phyloP scores from a whole-genome alignment of 2,797 vertebrate genomes.

The Galago senegalensis region DNA sequence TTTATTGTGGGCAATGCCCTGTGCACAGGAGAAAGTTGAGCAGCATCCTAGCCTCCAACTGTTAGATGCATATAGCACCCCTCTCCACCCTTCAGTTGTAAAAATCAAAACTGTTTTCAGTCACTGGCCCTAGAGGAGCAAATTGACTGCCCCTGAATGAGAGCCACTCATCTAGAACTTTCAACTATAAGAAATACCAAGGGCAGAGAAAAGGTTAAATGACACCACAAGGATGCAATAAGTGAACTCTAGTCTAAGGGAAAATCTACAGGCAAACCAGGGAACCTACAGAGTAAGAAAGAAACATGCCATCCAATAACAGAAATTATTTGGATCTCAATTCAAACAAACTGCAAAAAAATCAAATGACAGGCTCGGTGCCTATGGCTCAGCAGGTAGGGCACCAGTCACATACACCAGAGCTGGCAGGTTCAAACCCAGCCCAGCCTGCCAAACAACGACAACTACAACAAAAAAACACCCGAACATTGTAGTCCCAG shows the following conservation, averaged over 20 bases:
- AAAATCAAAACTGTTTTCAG: slow-evolving; percentile 14
- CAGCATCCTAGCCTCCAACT: background rate
- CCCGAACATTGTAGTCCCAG: no score
- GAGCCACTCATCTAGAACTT: slow-evolving; percentile 5
- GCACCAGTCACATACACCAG: no score
- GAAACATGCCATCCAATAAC: background rate
- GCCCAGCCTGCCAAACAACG: no score
- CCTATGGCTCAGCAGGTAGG: no score
- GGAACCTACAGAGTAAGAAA: background rate
- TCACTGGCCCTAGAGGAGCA: background rate
- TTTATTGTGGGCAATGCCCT: background rate
- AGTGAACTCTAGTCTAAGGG: background rate
- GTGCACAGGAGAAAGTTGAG: background rate
- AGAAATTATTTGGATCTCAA: slow-evolving; percentile 14
- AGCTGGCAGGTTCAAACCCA: no score
- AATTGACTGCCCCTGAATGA: background rate
- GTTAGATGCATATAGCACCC: background rate
- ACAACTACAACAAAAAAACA: no score
- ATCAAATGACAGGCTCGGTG: no score
- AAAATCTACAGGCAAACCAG: slow-evolving; percentile 11
- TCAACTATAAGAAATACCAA: background rate
- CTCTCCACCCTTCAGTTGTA: background rate
- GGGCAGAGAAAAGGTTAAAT: background rate
- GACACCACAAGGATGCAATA: background rate
- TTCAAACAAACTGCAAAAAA: slow-evolving; percentile 10